Evolutionary conservation across 2,797 vertebrate species (phyloP).

Genomic region (Capromys pilorides): DNA sequence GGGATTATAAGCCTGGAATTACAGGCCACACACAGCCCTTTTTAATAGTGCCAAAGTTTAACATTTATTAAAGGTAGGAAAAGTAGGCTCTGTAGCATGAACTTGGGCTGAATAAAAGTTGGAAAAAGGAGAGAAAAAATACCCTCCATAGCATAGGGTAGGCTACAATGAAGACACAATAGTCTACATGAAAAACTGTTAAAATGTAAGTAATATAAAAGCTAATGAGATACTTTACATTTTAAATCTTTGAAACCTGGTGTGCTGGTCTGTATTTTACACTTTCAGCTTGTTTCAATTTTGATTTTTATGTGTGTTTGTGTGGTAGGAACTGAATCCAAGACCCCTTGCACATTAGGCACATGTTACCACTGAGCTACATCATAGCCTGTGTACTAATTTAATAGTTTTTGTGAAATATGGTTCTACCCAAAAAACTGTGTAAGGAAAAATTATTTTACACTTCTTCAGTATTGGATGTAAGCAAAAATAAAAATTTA

Average conservation of each 20-base stretch:
- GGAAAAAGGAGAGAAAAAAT: neutral
- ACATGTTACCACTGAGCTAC: neutral
- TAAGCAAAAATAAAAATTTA: conserved; percentile 67
- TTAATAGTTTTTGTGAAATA: conserved; percentile 31
- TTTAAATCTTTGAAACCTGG: conserved; percentile 45
- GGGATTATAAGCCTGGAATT: too few species aligned
- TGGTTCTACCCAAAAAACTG: conserved; percentile 36
- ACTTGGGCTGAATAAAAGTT: neutral
- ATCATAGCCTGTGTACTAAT: neutral
- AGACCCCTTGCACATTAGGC: neutral
- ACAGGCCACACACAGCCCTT: too few species aligned
- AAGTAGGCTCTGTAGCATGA: neutral
- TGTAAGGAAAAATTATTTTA: conserved; percentile 40
- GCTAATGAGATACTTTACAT: conserved; percentile 34
- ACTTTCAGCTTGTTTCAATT: conserved; percentile 45
- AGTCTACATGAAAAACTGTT: neutral
- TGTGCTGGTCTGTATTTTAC: neutral
- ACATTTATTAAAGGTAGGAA: neutral
- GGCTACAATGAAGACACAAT: neutral
- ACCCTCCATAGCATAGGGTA: neutral
- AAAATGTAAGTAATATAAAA: conserved; percentile 53
- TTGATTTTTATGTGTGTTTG: neutral
- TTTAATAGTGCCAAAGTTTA: neutral
- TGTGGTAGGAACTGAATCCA: neutral
- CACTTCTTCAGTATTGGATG: conserved; percentile 6